These are phyloP conservation scores for Pseudomyrmex cubaensis DNA, from an alignment of 1,140 invertebrate genomes.

Conservation along the genomic window DNA sequence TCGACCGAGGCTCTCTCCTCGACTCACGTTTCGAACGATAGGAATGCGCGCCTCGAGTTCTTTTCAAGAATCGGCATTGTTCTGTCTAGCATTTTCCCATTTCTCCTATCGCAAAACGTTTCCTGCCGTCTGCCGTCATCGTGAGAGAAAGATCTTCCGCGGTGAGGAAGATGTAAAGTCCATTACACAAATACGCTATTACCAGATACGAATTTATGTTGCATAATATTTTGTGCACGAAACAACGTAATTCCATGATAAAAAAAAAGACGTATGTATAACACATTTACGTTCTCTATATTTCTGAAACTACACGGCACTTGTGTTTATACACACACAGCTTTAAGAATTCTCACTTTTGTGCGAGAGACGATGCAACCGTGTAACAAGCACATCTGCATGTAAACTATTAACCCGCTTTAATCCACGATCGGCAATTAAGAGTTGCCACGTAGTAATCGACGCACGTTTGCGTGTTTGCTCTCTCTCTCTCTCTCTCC, in stretches of 20 bases:
- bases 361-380: not conserved
- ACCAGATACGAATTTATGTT: not conserved
- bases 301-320: too few species aligned
- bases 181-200: not conserved
- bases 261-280: not conserved
- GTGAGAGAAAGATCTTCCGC: too few species aligned
- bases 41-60: not conserved
- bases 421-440: constrained; percentile 4
- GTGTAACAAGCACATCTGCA: not conserved
- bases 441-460: constrained; percentile 16
- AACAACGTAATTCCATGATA: not conserved
- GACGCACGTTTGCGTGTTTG: not conserved
- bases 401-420: not conserved
- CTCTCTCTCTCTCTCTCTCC: too few species aligned
- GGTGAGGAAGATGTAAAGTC: not conserved
- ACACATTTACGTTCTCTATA: too few species aligned
- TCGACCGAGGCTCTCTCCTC: constrained; percentile 43
- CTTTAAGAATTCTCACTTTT: not conserved
- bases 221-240: not conserved
- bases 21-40: not conserved
- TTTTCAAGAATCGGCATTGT: not conserved
- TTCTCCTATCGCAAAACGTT: not conserved
- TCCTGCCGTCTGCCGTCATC: not conserved
- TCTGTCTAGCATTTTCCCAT: not conserved
- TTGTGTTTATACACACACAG: too few species aligned